These are phyloP conservation scores for Philopotamus ludificatus DNA, from an alignment of 1,140 invertebrate species.

Conservation along the genomic window DNA sequence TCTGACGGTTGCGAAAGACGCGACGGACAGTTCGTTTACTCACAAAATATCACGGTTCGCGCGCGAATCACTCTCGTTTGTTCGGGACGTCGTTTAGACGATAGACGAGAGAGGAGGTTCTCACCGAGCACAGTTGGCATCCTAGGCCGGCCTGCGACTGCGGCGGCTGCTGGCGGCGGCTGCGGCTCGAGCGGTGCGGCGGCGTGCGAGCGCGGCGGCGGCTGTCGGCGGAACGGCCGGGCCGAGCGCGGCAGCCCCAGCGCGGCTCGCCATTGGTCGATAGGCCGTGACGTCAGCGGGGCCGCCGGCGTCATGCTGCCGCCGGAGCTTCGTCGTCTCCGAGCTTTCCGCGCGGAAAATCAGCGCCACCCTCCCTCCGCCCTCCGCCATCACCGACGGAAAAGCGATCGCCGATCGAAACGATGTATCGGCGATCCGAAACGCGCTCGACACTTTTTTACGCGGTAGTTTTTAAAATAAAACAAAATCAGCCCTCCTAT, in stretches of 20 bases:
- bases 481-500: no score
- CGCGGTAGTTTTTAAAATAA: no score
- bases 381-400: no score
- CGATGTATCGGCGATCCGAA: no score
- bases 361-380: no score
- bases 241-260: conserved; percentile 23
- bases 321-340: conserved; percentile 1
- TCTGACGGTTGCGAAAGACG: neutral
- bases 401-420: no score
- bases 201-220: conserved; percentile 3
- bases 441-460: no score
- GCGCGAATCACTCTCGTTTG: no score
- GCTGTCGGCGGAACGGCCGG: conserved; percentile 7
- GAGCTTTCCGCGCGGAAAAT: neutral
- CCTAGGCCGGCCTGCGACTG: conserved; percentile 15
- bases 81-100: no score
- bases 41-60: no score
- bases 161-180: neutral
- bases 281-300: conserved; percentile 28
- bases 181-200: conserved; percentile 1
- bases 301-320: conserved; percentile 31
- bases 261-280: conserved; percentile 35
- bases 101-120: neutral
- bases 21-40: neutral
- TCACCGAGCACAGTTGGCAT: conserved; percentile 22